Evolutionary conservation across 2,797 vertebrate species (phyloP).

Genomic region (Poecilia wingei): DNA sequence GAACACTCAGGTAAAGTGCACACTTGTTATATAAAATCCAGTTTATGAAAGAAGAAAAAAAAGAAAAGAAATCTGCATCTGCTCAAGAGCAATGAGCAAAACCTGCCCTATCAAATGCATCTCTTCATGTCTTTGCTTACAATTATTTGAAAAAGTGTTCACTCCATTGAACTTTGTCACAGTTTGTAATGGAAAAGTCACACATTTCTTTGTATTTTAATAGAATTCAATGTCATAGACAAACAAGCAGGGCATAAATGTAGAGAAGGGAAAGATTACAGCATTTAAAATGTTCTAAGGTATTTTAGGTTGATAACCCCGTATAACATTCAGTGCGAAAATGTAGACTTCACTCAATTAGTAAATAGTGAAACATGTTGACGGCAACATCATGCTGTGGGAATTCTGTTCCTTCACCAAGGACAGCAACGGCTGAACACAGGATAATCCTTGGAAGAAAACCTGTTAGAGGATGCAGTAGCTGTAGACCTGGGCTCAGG

Average conservation of each 20-base stretch:
- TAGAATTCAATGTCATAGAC: not conserved
- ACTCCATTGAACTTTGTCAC: not conserved
- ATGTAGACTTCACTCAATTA: not conserved
- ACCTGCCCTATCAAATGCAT: not conserved
- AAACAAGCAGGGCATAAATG: not conserved
- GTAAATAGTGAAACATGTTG: not conserved
- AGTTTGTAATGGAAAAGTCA: too few species aligned
- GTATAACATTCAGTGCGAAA: not conserved
- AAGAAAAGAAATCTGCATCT: not conserved
- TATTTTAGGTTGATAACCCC: not conserved
- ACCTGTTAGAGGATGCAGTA: too few species aligned
- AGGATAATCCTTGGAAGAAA: not conserved
- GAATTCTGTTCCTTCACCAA: not conserved
- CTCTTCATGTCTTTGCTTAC: not conserved
- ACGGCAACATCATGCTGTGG: not conserved
- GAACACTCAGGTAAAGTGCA: not conserved
- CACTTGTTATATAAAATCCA: not conserved
- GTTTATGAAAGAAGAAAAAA: not conserved
- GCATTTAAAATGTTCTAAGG: not conserved
- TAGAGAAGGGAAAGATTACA: too few species aligned
- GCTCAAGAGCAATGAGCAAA: not conserved
- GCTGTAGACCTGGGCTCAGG: too few species aligned
- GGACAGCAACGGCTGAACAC: not conserved
- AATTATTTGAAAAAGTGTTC: not conserved
- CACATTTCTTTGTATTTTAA: not conserved